These are phyloP conservation scores for Lamellibrachia columna DNA, from an alignment of 2,888 invertebrate species.

Conservation along the genomic window DNA sequence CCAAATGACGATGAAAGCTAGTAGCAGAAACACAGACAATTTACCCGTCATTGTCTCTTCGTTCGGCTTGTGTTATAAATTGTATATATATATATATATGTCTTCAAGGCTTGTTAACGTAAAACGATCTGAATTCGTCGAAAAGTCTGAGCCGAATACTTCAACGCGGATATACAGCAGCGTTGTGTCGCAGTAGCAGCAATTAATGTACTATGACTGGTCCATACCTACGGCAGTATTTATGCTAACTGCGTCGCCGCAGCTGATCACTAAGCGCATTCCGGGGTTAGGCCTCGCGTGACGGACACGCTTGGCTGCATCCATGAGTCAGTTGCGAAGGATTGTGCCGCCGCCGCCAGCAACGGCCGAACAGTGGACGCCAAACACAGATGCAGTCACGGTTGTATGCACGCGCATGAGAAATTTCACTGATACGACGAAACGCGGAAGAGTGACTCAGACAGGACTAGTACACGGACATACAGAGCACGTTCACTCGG, in stretches of 20 bases:
- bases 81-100: not conserved
- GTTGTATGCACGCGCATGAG: not conserved
- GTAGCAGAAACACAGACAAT: not conserved
- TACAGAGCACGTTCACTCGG: not conserved
- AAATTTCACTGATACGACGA: not conserved
- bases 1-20: not conserved
- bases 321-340: not conserved
- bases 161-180: not conserved
- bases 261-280: not conserved
- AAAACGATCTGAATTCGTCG: not conserved
- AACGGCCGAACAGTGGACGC: not conserved
- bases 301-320: not conserved
- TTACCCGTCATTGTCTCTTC: not conserved
- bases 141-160: not conserved
- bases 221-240: not conserved
- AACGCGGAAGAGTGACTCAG: not conserved
- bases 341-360: not conserved
- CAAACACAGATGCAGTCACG: not conserved
- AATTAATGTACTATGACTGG: not conserved
- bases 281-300: not conserved
- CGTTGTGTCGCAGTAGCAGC: not conserved
- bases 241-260: not conserved
- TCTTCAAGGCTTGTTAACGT: not conserved
- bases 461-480: not conserved
- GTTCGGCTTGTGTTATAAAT: not conserved